These are phyloP conservation scores for Hoplostethus mediterraneus DNA, from an alignment of 2,797 vertebrate genomes.

Conservation along the genomic window DNA sequence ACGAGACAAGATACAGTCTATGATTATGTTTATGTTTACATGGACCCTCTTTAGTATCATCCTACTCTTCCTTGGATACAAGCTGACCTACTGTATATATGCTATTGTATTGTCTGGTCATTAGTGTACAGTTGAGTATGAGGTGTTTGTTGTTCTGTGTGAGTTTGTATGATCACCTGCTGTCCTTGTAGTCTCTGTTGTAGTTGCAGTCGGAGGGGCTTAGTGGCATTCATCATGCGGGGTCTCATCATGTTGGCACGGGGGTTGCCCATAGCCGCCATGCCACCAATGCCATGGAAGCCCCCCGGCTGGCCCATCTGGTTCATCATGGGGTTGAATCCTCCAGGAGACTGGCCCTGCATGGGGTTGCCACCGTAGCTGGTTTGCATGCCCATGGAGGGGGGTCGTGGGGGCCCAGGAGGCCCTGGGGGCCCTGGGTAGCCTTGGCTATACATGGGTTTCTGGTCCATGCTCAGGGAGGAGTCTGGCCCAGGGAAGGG, in stretches of 20 bases:
- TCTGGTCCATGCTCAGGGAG: slow-evolving; percentile 90
- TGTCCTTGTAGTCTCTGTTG: slow-evolving; percentile 97
- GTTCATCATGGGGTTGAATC: slow-evolving; percentile 84
- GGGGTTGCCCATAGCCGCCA: slow-evolving; percentile 90
- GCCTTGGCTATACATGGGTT: slow-evolving; percentile 90
- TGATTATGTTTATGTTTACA: neutral
- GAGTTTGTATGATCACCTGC: slow-evolving; percentile 66
- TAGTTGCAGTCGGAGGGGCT: slow-evolving; percentile 96
- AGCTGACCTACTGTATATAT: neutral
- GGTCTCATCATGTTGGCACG: slow-evolving; percentile 90
- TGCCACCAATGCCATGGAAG: slow-evolving; percentile 86
- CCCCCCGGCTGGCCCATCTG: slow-evolving; percentile 86
- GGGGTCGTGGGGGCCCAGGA: slow-evolving; percentile 88
- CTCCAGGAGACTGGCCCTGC: slow-evolving; percentile 81
- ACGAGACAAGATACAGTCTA: slow-evolving; percentile 10
- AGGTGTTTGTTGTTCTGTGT: neutral
- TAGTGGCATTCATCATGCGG: slow-evolving; percentile 89
- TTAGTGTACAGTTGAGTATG: neutral
- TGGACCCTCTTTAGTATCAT: neutral
- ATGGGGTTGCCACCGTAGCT: slow-evolving; percentile 81
- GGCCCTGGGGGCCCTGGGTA: slow-evolving; percentile 92
- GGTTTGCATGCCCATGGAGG: slow-evolving; percentile 88
- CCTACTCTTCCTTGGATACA: neutral
- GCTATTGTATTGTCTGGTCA: neutral
- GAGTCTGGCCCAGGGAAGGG: slow-evolving; percentile 90